phyloP scores from a whole-genome alignment of 2,797 vertebrate genomes.

The Mycteria americana region DNA sequence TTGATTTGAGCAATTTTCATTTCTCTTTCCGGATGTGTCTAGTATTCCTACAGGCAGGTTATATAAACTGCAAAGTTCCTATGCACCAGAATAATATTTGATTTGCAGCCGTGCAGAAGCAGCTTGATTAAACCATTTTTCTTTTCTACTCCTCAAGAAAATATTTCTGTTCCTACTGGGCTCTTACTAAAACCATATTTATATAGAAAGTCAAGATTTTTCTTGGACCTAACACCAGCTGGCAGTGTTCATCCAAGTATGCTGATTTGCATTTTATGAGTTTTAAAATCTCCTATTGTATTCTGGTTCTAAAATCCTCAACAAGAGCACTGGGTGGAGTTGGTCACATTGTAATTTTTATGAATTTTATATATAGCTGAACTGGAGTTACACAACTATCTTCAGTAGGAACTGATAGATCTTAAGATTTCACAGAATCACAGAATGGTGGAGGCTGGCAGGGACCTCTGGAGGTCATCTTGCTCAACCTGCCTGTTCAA shows the following conservation, averaged over 20 bases:
- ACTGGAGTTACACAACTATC: neutral
- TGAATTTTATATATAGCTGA: neutral
- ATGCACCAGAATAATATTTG: neutral
- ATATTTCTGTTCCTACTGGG: neutral
- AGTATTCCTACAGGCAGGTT: neutral
- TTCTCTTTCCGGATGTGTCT: neutral
- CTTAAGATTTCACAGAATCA: neutral
- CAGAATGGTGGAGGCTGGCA: neutral
- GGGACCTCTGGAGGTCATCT: neutral
- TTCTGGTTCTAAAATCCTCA: neutral
- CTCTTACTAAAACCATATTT: neutral
- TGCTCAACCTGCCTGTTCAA: neutral
- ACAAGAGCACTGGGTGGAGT: neutral
- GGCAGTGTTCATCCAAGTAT: neutral
- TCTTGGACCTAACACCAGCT: neutral
- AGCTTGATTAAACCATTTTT: neutral
- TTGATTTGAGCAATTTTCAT: neutral
- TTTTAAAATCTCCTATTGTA: neutral
- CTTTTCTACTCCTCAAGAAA: neutral
- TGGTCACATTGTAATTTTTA: neutral
- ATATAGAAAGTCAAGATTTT: neutral
- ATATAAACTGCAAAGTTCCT: neutral
- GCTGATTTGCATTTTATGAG: neutral
- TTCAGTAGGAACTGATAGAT: neutral
- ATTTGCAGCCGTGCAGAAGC: neutral